Conservation (phyloP, 2,888 invertebrate genomes). For the Synergus gifuensis region DNA sequence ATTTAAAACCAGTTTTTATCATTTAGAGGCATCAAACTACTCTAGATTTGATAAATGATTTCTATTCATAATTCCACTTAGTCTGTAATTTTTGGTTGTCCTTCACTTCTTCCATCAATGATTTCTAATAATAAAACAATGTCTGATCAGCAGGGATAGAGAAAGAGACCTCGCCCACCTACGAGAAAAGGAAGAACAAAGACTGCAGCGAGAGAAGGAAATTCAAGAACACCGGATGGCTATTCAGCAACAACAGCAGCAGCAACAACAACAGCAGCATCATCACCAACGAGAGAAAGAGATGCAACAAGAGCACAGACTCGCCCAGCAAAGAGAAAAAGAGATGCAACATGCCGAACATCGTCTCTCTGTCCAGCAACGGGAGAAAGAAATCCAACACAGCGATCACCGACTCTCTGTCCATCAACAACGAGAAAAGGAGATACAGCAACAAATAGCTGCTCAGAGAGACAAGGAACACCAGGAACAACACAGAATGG, state of each 20-base stretch:
- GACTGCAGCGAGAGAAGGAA: constrained; percentile 74
- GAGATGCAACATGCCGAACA: constrained; percentile 67
- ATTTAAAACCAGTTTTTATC: not conserved
- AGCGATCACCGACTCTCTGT: constrained; percentile 63
- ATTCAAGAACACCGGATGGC: constrained; percentile 69
- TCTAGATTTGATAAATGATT: too few relatives aligned
- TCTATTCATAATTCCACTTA: too few relatives aligned
- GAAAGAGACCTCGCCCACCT: constrained; percentile 68
- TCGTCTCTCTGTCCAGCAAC: constrained; percentile 64
- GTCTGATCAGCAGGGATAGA: constrained; percentile 60
- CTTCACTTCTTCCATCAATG: too few relatives aligned
- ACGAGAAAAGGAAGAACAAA: constrained; percentile 69
- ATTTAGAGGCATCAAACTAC: too few relatives aligned
- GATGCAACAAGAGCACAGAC: constrained; percentile 69
- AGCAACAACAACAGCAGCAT: constrained; percentile 61
- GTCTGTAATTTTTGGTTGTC: too few relatives aligned
- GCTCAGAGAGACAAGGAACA: constrained; percentile 73
- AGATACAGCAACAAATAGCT: constrained; percentile 74
- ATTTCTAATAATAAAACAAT: not conserved
- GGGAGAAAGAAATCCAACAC: constrained; percentile 68
- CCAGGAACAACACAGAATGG: constrained; percentile 70
- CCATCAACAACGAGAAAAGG: constrained; percentile 72
- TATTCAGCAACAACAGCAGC: constrained; percentile 61
- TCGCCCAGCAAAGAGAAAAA: constrained; percentile 67
- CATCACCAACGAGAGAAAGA: constrained; percentile 72